Percentiles rank a stretch among this genome's conserved stretches.
phyloP scores from a whole-genome alignment of 2,797 vertebrate genomes.

The Craterocephalus amniculus region DNA sequence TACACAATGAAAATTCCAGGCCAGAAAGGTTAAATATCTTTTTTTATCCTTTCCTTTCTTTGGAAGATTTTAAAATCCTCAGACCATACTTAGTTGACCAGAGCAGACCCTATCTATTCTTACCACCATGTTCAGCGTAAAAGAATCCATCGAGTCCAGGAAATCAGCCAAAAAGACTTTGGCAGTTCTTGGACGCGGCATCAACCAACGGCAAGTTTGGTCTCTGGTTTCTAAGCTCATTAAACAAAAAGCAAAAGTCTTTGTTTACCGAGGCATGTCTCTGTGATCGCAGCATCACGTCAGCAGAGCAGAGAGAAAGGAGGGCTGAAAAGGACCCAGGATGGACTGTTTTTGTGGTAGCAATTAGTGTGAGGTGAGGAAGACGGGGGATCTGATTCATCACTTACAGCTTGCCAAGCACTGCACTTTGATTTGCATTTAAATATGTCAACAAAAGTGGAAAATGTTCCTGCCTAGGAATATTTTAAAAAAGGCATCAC shows the following conservation, averaged over 20 bases:
- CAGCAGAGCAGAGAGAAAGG: conserved; percentile 10
- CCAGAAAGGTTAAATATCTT: neutral
- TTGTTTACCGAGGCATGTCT: neutral
- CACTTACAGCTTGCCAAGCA: conserved; percentile 49
- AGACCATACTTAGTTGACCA: conserved; percentile 1
- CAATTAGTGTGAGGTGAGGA: conserved; percentile 42
- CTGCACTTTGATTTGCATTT: conserved; percentile 62
- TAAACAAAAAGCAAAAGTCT: neutral
- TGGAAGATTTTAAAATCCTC: conserved; percentile 5
- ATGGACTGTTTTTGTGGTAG: conserved; percentile 1
- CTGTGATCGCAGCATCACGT: conserved; percentile 21
- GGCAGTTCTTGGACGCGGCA: neutral
- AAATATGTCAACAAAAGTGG: conserved; percentile 46
- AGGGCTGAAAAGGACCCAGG: conserved; percentile 21
- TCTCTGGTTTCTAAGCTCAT: neutral
- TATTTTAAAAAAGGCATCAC: conserved; percentile 22
- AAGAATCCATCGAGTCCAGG: neutral
- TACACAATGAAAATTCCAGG: conserved; percentile 1
- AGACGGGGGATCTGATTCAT: conserved; percentile 52
- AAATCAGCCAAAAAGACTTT: neutral
- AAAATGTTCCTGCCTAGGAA: conserved; percentile 31
- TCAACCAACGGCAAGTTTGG: neutral
- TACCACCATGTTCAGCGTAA: conserved; percentile 2
- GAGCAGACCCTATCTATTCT: neutral
- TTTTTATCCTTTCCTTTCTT: neutral